Base-by-base conservation (phyloP, 2,113 vertebrate species). In the Chaenogobius annularis region DNA sequence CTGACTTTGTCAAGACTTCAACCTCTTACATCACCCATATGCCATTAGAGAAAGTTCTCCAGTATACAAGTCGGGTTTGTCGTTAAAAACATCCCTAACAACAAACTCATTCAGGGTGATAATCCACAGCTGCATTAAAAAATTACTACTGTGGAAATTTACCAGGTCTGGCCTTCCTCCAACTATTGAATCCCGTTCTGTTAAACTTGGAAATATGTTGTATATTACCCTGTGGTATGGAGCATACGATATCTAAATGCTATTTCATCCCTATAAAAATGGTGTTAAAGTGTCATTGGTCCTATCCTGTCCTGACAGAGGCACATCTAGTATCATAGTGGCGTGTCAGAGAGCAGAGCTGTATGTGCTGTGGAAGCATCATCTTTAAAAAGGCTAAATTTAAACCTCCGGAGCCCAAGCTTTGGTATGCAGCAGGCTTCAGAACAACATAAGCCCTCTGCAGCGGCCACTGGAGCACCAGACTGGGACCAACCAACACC, bases 311-410 rank as follows among this genome's bases (percentile, higher is more conserved):
- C 64, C 67, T 2, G 1, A 77, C 79, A 89, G 70, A 82, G 80
- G 89, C 87, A 56, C 80, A 80, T 68, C 58, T 77, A 68, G 66
- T 56, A 80, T 61, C 78, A 81, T 74, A 52, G 72, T 85, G 70
- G 65, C 66, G 83, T 89, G 91, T 82, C 89, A 88, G 82, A 75
- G 55, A 77, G 77, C 80, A 81, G 78, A 81, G 81, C 84, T 86
- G 85, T 89, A 89, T 89, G 86, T 85, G 87, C 84, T 82, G 89
- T 89, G 90, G 89, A 90, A 87, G 91, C 90, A 93, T 90, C 88
- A 88, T 85, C 90, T 92, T 92, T 92, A 91, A 91, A 90, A 90
- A 89, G 87, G 88, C 92, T 94, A 94, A 94, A 92, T 92, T 92
- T 94, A 92, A 91, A 87, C 92, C 87, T 79, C 79, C 59, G 84